Conservation (phyloP, 2,888 invertebrate species). For the Desoria tigrina region DNA sequence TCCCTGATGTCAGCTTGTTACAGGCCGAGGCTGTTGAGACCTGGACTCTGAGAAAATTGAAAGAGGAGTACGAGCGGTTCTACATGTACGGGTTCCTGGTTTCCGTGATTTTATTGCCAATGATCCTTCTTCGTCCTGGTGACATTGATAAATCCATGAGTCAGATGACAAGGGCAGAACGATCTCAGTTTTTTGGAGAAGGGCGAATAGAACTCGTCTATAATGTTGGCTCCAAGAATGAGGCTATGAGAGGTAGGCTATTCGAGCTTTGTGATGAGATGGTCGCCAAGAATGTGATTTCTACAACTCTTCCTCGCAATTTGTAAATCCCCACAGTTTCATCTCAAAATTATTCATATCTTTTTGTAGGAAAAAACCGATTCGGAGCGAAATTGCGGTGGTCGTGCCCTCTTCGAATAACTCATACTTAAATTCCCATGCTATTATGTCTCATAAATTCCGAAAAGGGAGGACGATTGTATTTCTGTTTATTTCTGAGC, state of each 20-base stretch:
- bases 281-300: constrained; percentile 34
- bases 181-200: constrained; percentile 31
- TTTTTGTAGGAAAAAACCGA: too few relatives aligned
- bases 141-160: constrained; percentile 44
- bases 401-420: too few relatives aligned
- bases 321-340: background rate
- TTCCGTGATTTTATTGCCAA: constrained; percentile 44
- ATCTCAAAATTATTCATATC: background rate
- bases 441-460: too few relatives aligned
- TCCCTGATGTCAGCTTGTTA: constrained; percentile 32
- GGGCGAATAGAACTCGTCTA: constrained; percentile 36
- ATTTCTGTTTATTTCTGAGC: too few relatives aligned
- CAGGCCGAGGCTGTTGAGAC: constrained; percentile 24
- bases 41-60: constrained; percentile 49
- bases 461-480: too few relatives aligned
- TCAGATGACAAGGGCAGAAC: constrained; percentile 40
- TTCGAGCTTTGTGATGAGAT: constrained; percentile 47
- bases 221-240: constrained; percentile 32
- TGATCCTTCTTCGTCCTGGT: constrained; percentile 44
- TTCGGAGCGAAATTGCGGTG: too few relatives aligned
- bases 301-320: constrained; percentile 8
- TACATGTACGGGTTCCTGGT: constrained; percentile 49
- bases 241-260: constrained; percentile 32
- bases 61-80: constrained; percentile 49
- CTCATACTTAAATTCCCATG: too few relatives aligned